Conservation (phyloP, 1,140 invertebrate species). For the Venturia canescens region DNA sequence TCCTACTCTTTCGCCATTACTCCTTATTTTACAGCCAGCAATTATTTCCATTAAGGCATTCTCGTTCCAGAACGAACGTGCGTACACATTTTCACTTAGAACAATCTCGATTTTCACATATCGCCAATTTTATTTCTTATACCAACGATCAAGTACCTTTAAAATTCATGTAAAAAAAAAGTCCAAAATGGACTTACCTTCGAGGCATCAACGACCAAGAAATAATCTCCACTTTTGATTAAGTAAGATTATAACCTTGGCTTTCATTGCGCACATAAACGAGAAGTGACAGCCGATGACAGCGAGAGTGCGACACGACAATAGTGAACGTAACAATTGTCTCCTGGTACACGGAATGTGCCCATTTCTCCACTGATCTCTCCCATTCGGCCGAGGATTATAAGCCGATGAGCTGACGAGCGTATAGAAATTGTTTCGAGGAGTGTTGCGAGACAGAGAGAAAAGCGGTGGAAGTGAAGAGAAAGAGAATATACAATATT, state of each 20-base stretch:
- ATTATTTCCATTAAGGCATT: no score
- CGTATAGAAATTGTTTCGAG: slow-evolving; percentile 40
- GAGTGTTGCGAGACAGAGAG: background rate
- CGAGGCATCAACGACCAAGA: no score
- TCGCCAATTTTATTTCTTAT: no score
- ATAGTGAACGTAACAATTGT: slow-evolving; percentile 9
- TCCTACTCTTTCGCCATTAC: no score
- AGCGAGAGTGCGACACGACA: slow-evolving; percentile 1
- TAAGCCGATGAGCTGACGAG: slow-evolving; percentile 29
- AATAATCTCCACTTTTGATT: background rate
- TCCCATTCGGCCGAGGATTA: background rate
- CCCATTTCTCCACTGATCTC: slow-evolving; percentile 3
- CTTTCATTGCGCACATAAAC: background rate
- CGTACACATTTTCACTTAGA: no score
- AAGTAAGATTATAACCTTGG: background rate
- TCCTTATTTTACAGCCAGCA: no score
- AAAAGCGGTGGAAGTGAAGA: background rate
- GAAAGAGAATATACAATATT: background rate
- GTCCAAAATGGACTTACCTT: no score
- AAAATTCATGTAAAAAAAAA: no score
- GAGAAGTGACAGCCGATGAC: slow-evolving; percentile 3
- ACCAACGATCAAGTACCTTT: no score
- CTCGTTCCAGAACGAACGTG: no score
- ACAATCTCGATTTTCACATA: no score
- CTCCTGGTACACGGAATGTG: background rate